These are phyloP conservation scores for Neocrepidodera transversa DNA, from an alignment of 2,888 invertebrate species.

Conservation along the genomic window DNA sequence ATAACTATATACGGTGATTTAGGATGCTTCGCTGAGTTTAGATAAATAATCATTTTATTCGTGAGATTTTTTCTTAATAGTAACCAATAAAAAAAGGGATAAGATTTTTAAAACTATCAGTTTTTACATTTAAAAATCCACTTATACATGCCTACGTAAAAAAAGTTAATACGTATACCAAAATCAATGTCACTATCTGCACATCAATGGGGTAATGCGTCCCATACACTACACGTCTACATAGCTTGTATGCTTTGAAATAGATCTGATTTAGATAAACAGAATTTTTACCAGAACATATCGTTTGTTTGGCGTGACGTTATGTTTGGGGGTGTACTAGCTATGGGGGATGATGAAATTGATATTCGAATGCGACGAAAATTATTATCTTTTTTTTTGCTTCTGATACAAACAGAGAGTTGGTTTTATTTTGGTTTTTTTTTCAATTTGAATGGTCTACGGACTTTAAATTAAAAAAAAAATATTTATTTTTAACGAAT, in stretches of 20 bases:
- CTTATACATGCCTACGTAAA: too few species aligned
- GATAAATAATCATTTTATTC: constrained; percentile 16
- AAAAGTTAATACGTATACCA: too few species aligned
- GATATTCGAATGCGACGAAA: constrained; percentile 4
- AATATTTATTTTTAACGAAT: too few species aligned
- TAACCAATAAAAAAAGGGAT: too few species aligned
- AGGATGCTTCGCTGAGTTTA: constrained; percentile 11
- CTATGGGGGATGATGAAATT: constrained; percentile 6
- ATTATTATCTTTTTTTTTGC: not conserved
- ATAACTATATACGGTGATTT: constrained; percentile 22
- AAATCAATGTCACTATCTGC: too few species aligned
- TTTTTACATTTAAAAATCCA: too few species aligned
- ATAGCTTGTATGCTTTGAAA: constrained; percentile 21
- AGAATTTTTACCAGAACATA: not conserved
- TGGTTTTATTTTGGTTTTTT: not conserved
- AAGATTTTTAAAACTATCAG: too few species aligned
- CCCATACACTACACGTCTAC: constrained; percentile 2
- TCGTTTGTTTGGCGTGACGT: not conserved
- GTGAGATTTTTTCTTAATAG: constrained; percentile 19
- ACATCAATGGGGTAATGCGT: too few species aligned
- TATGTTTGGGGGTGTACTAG: not conserved
- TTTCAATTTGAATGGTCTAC: not conserved
- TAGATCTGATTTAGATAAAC: constrained; percentile 34
- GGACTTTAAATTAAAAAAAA: not conserved
- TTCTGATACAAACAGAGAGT: not conserved